Base-by-base conservation (phyloP, 2,113 vertebrate genomes). In the Elanus axillaris region DNA sequence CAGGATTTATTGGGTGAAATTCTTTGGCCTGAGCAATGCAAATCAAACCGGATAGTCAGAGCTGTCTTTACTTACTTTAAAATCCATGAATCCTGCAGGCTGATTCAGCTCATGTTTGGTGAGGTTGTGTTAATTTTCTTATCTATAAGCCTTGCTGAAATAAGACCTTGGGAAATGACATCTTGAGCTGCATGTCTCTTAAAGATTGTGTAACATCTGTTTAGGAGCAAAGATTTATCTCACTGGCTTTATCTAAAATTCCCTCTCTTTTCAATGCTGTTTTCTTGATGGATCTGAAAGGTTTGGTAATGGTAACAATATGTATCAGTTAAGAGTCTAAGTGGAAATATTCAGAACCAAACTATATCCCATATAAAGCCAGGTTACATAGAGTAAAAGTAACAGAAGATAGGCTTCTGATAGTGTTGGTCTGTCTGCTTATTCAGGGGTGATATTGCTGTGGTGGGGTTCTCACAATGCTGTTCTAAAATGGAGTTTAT, bases 1-100 rank as follows among this genome's bases (percentile, higher is more conserved):
- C 5, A 18, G 91, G 63, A 86, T 94, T 93, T 96, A 90, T 84
- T 88, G 77, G 67, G 66, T 76, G 29, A 88, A 92, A 82, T 79
- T 82, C 86, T 82, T 72, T 86, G 90, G 83, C 82, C 69, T 81
- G 43, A 59, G 72, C 64, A 74, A 77, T 78, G 88, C 90, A 93
- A 96, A 94, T 91, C 73, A 94, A 81, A 75, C 47, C 48, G 42
- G 56, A 75, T 64, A 77, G 77, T 88, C 86, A 64, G 38, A 81
- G 56, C 31, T 80, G 53, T 72, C 75, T 81, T 69, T 43, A 52
- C 58, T 73, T 59, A 23, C 69, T 56, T 89, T 45, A 71, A 94
- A 95, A 81, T 48, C 88, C 80, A 68, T 63, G 76, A 94, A 92
- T 81, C 36, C 52, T 72, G 20, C 43, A 66, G 56, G 34, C 45